These are phyloP conservation scores for Parotia lawesii DNA, from an alignment of 2,113 vertebrate genomes.

Conservation along the genomic window DNA sequence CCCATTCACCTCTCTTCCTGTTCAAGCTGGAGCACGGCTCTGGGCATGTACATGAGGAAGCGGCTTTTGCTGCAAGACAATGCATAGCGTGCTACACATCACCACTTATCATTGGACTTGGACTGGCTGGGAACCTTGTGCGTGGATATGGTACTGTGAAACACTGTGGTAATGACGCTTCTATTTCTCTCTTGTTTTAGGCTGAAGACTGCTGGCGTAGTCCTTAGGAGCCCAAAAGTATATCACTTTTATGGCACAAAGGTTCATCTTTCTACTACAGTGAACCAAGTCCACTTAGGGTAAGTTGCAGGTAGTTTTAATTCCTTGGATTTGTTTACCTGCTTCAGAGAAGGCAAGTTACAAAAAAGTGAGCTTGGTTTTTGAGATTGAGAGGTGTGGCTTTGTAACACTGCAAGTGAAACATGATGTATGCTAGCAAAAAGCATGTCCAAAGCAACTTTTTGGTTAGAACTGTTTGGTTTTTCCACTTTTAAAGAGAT, in stretches of 20 bases:
- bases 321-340: not conserved
- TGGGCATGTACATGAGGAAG: fast-evolving
- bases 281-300: not conserved
- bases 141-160: not conserved
- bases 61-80: not conserved
- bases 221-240: not conserved
- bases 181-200: not conserved
- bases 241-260: not conserved
- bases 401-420: not conserved
- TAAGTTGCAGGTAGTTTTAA: not conserved
- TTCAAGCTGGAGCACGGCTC: not conserved
- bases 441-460: not conserved
- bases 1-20: not conserved
- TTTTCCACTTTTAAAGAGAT: not conserved
- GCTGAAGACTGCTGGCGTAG: not conserved
- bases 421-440: not conserved
- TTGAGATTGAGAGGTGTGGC: not conserved
- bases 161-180: not conserved
- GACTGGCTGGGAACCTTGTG: not conserved
- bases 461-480: not conserved
- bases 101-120: not conserved
- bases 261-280: not conserved
- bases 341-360: not conserved
- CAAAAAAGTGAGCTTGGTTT: not conserved
- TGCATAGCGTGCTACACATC: not conserved